These are phyloP conservation scores for Euzophera pinguis DNA, from an alignment of 2,888 invertebrate species.

Conservation along the genomic window DNA sequence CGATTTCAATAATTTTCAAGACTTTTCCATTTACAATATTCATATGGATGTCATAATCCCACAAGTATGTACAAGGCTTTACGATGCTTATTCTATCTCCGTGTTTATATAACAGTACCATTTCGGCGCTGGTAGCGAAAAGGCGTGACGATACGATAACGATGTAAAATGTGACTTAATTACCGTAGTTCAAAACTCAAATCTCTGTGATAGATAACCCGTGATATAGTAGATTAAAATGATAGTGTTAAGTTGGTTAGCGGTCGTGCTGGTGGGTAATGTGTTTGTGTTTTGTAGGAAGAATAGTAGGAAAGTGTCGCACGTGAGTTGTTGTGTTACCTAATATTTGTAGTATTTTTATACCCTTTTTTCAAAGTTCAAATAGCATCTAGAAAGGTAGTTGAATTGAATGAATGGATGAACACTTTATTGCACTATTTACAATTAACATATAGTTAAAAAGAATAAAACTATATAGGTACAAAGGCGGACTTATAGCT, in stretches of 20 bases:
- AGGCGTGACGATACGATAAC: constrained; percentile 18
- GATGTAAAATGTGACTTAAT: constrained; percentile 19
- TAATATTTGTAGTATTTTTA: too few relatives aligned
- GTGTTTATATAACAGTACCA: background rate
- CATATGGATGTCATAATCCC: background rate
- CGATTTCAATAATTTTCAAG: too few relatives aligned
- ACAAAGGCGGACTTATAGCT: too few relatives aligned
- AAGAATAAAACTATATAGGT: too few relatives aligned
- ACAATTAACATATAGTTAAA: too few relatives aligned
- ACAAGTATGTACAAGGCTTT: background rate
- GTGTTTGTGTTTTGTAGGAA: constrained; percentile 35
- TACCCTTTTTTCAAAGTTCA: too few relatives aligned
- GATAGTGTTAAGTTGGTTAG: constrained; percentile 65
- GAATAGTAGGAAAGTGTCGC: constrained; percentile 30
- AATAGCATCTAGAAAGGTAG: too few relatives aligned
- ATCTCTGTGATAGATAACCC: constrained; percentile 63
- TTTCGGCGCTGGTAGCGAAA: background rate
- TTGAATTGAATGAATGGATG: too few relatives aligned
- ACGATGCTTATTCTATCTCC: background rate
- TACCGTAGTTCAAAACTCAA: constrained; percentile 20
- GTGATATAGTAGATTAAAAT: constrained; percentile 49
- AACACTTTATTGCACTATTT: too few relatives aligned
- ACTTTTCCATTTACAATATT: too few relatives aligned
- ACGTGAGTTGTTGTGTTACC: constrained; percentile 34
- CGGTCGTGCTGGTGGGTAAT: constrained; percentile 38